Base-by-base conservation (phyloP, 2,888 invertebrate species). In the Andrena dorsata region DNA sequence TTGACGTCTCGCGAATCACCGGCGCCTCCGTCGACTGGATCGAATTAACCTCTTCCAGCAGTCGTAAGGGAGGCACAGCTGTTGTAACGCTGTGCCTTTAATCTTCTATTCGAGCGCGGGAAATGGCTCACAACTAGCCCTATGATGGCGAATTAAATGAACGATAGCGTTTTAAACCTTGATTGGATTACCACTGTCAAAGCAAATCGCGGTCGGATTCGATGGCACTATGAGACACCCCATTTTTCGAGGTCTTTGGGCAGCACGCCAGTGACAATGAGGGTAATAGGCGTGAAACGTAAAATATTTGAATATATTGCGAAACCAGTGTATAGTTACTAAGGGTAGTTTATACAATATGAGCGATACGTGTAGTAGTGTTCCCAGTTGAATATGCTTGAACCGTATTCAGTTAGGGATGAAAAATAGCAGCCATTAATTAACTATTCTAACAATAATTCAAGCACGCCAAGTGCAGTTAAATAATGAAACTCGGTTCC, bases 21-120 rank as follows among this genome's bases (percentile, higher is more conserved):
- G 6, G 32, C 13, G n/a, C 26, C n/a, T 23, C n/a, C 28, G 56
- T 35, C 64, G 30, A 16, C 1, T 10, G 23, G 64, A 76, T 78
- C 60, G 58, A 65, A 78, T 80, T 66, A 71, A 71, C 63, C 65
- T 71, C 49, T 7, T 41, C 35, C 16, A 56, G 23, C 58, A 64
- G 56, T 26, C 35, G n/a, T 41, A 63, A 30, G 49, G 20, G 51
- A 6, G 16, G 32, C 28, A 20, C 60, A 60, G 51, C 16, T 26
- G 30, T 5, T 32, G 41, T 20, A 47, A 53, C 41, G 47, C 2
- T 28, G 26, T 32, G 41, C 41, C 20, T 58, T 51, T 64, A 10
- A 51, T 13, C 26, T 47, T 23, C 23, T 23, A n/a, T 41, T 30
- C 32, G 7, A 16, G 2, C 26, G 64, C 7, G 71, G n/a, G 20